Evolutionary conservation across 2,113 vertebrate genomes (phyloP).

Genomic region (Laticauda laticaudata): DNA sequence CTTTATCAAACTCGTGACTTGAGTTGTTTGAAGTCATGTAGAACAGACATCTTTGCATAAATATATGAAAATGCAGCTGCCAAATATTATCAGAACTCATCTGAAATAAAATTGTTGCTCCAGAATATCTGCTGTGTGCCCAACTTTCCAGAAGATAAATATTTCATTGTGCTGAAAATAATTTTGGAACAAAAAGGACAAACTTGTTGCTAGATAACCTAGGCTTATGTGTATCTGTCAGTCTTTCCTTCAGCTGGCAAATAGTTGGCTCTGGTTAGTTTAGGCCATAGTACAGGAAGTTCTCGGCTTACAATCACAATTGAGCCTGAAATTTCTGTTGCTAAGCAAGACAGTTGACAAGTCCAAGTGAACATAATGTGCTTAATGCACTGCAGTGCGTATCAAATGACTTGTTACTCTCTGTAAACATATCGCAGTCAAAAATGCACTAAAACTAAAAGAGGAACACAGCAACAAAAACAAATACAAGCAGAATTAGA

Average conservation of each 20-base stretch:
- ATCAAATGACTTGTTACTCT: neutral
- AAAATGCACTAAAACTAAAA: neutral
- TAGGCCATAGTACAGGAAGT: neutral
- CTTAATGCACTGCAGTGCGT: neutral
- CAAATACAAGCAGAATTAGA: neutral
- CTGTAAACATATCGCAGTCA: neutral
- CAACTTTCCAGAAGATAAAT: neutral
- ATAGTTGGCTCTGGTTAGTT: neutral
- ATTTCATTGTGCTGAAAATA: neutral
- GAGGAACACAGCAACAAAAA: neutral
- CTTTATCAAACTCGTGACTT: neutral
- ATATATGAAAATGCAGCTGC: neutral
- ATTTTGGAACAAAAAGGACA: neutral
- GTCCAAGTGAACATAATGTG: neutral
- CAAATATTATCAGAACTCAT: too few species aligned
- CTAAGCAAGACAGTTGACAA: neutral
- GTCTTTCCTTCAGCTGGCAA: neutral
- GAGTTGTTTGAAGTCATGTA: neutral
- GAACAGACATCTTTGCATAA: neutral
- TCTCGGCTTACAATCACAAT: neutral
- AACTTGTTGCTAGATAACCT: neutral
- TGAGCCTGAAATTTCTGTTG: neutral
- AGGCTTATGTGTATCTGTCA: neutral
- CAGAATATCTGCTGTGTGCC: neutral
- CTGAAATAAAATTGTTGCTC: neutral